Evolutionary conservation across 2,113 vertebrate species (phyloP), one percentile per base, ranked within the genome.

Genomic region (Vidua macroura): DNA sequence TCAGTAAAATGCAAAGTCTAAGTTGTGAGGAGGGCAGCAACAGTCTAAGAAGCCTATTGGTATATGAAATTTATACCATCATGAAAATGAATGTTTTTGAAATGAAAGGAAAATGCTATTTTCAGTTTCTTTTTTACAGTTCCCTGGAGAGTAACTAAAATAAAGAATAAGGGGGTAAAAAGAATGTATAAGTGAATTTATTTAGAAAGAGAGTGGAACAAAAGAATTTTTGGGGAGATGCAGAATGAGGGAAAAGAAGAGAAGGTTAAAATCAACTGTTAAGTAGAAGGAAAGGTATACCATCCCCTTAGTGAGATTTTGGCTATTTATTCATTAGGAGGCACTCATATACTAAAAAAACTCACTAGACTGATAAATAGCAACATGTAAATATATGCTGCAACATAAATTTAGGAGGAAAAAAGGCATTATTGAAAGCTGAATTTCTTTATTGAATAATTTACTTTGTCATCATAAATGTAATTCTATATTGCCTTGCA

Each of bases 361-460:
- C 33, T 92, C 55, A 43, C 68, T 73, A 83, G 69, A 58, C 25
- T 84, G 37, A 81, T 88, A 84, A 91, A 92, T n/a, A 93, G n/a
- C 41, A 82, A 69, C 1, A 14, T 85, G 84, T 7, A 89, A 78
- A 89, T 89, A 64, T 41, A 85, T 20, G 30, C 46, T 35, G 20
- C 56, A 84, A 83, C 89, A 96, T 87, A 92, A 82, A 93, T 87
- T 92, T 87, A 66, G 74, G 31, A 79, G 49, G 77, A 75, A 95
- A 90, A 88, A 96, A 93, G 27, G 43, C 53, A 64, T 87, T 87
- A 87, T 66, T 93, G 77, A 91, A 92, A 95, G 46, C 69, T 89
- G 66, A 92, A 91, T 91, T 93, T 91, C 84, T 93, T 95, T 96
- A 93, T 62, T 96, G 89, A 96, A 96, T 97, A 93, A 95, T 97